phyloP scores from a whole-genome alignment of 2,113 vertebrate genomes.

The Nanger granti region DNA sequence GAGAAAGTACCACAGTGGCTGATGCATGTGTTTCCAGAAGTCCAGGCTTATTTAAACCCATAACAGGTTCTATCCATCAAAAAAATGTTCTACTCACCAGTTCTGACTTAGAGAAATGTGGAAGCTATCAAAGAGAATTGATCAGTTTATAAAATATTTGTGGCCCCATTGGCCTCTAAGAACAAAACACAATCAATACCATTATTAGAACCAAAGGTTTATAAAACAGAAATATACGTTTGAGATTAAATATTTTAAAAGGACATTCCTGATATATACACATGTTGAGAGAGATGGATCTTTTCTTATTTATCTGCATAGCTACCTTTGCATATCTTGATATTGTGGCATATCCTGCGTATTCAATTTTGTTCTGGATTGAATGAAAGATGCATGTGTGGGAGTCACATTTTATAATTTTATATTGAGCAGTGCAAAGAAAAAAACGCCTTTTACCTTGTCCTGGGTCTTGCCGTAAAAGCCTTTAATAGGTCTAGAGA shows the following conservation, averaged over 20 bases:
- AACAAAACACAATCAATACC: slow-evolving; percentile 57
- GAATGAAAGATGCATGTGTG: slow-evolving; percentile 4
- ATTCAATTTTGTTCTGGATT: slow-evolving; percentile 17
- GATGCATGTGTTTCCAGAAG: slow-evolving; percentile 59
- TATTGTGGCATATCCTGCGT: neutral
- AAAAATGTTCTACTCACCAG: slow-evolving; percentile 48
- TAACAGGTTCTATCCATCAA: slow-evolving; percentile 64
- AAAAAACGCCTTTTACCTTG: slow-evolving; percentile 21
- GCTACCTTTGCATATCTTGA: slow-evolving; percentile 23
- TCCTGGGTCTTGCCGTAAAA: slow-evolving; percentile 49
- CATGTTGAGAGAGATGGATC: neutral
- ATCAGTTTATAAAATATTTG: slow-evolving; percentile 71
- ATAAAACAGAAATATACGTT: slow-evolving; percentile 61
- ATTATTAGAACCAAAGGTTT: slow-evolving; percentile 55
- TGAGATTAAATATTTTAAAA: slow-evolving; percentile 55
- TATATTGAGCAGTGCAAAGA: slow-evolving; percentile 6
- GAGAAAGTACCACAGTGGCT: slow-evolving; percentile 26
- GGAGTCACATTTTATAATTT: slow-evolving; percentile 44
- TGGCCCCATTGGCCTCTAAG: slow-evolving; percentile 40
- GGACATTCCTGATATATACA: neutral
- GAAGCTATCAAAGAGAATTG: slow-evolving; percentile 67
- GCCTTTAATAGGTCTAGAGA: slow-evolving; percentile 43
- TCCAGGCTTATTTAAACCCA: slow-evolving; percentile 58
- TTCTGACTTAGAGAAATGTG: slow-evolving; percentile 65
- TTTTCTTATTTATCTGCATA: slow-evolving; percentile 21